These are phyloP conservation scores for Acholoe squamosa DNA, from an alignment of 2,888 invertebrate genomes.

Conservation along the genomic window DNA sequence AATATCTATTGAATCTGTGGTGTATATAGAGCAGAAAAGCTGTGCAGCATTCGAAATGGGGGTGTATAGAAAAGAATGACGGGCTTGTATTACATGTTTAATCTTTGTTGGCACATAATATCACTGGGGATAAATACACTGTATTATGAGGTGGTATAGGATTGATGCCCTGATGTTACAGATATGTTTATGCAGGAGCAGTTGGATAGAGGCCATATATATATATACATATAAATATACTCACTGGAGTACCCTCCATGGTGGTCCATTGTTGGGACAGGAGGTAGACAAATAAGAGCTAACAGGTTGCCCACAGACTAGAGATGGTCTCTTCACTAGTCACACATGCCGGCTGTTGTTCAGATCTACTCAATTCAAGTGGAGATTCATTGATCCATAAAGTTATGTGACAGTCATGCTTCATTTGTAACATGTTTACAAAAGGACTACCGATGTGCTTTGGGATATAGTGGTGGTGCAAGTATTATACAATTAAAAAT, in stretches of 20 bases:
- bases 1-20: neutral
- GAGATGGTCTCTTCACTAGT: neutral
- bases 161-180: neutral
- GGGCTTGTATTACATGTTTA: slow-evolving; percentile 32
- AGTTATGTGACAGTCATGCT: neutral
- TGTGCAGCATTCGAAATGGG: neutral
- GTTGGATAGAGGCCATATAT: neutral
- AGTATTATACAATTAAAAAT: too few species aligned
- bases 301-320: neutral
- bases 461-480: too few species aligned
- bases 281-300: neutral
- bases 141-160: neutral
- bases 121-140: neutral
- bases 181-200: neutral
- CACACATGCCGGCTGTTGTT: neutral
- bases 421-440: neutral
- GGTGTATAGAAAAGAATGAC: slow-evolving; percentile 15
- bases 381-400: neutral
- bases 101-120: neutral
- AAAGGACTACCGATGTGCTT: neutral
- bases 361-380: neutral
- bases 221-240: neutral
- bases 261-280: neutral
- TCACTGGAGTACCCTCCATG: neutral
- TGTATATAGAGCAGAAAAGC: neutral